Evolutionary conservation across 1,140 invertebrate genomes (phyloP).

Genomic region (Pararge aegeria): DNA sequence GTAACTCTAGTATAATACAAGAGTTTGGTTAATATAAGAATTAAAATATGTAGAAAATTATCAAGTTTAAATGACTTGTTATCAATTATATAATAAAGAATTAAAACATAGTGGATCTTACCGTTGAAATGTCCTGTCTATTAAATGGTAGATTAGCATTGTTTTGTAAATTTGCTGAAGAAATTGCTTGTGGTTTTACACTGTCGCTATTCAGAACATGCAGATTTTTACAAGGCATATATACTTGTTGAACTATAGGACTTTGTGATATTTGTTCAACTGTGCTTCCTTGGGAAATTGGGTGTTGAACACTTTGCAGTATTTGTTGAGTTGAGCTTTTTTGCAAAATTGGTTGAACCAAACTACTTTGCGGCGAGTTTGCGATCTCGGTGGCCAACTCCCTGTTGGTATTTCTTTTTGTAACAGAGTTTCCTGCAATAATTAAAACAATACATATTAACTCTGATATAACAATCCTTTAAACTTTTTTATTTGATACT

Average conservation of each 20-base stretch:
- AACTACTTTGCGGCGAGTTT: background rate
- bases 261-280: background rate
- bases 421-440: conserved; percentile 21
- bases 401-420: conserved; percentile 13
- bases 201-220: conserved; percentile 1
- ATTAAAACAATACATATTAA: background rate
- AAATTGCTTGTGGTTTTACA: conserved; percentile 1
- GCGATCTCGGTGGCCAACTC: background rate
- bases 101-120: background rate
- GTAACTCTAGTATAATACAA: too few relatives aligned
- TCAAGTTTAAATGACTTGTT: too few relatives aligned
- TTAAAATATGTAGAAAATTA: too few relatives aligned
- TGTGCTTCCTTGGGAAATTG: too few relatives aligned
- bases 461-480: too few relatives aligned
- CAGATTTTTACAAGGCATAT: conserved; percentile 3
- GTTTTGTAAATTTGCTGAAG: background rate
- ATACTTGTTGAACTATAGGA: background rate
- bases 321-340: background rate
- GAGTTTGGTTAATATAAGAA: too few relatives aligned
- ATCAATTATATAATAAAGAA: too few relatives aligned
- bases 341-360: too few relatives aligned
- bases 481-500: too few relatives aligned
- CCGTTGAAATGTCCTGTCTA: conserved; percentile 11
- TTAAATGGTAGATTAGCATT: background rate
- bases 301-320: background rate